Base-by-base conservation (phyloP, 1,140 invertebrate genomes). In the Latrodectus geometricus region DNA sequence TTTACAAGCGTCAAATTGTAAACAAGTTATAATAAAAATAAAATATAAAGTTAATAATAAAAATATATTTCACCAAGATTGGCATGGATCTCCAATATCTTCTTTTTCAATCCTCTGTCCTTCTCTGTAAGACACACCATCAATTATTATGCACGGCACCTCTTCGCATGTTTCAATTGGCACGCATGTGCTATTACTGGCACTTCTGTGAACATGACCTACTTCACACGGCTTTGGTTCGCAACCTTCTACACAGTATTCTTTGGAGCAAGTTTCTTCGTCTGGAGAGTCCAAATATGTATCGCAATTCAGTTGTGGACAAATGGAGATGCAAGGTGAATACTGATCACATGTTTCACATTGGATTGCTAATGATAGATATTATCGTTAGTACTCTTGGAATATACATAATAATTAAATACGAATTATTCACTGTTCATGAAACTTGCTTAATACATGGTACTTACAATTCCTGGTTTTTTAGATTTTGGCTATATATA, bases 321-420 rank as follows among this genome's bases (percentile, higher is more conserved):
- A 98, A 0, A 95, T 93, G 0, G 95, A 94, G 8, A 97, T 93
- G 89, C 96, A 97, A 4, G 96, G 93, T 75, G 94, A 95, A 90
- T 97, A 98, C 8, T 93, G 93, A 8, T 95, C 93, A 89, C 95
- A 96, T 17, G 88, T 56, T 90, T 96, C 95, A 90, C 96, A 98
- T 90, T 97, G 96, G 90, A 97, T 95, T 0, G 96, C 95, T 96
- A 90, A 89, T 77, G 88, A 65, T 66, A 9, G 86, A 89, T 73
- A 72, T 68, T 77, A 88, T 87, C n/a, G 35, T 35, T 35, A 35
- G 2, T 35, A 35, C 1, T 35, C 35, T 3, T 35, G 35, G 35
- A 35, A 35, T 35, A 35, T 35, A 35, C 1, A 3, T 35, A 35
- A n/a, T n/a, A n/a, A n/a, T n/a, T n/a, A n/a, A n/a, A 35, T 35